phyloP scores from a whole-genome alignment of 2,797 vertebrate species.

The Cossypha niveicapilla region DNA sequence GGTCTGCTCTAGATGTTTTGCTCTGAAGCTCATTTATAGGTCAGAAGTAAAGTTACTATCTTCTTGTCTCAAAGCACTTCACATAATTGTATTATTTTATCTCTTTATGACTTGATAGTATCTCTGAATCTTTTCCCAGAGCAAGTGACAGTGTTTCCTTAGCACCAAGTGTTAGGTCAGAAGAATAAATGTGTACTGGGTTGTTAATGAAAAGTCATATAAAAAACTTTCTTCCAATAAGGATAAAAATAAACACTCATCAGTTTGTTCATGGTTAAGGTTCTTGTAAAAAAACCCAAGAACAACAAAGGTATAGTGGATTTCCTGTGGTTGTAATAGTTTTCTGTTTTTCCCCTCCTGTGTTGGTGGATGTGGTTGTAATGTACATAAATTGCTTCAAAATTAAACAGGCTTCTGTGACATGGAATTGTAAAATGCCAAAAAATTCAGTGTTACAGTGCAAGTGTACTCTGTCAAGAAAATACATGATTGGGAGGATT shows the following conservation, averaged over 20 bases:
- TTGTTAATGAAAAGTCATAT: neutral
- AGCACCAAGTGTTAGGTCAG: neutral
- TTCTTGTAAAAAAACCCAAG: neutral
- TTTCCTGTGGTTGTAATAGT: neutral
- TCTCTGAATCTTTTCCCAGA: neutral
- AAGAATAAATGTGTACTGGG: neutral
- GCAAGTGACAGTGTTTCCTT: neutral
- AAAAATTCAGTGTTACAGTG: neutral
- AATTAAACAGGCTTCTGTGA: neutral
- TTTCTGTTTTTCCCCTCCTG: neutral
- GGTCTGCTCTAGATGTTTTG: neutral
- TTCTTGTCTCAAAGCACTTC: neutral
- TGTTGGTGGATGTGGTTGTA: neutral
- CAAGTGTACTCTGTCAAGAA: neutral
- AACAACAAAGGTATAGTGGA: neutral
- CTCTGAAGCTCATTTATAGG: neutral
- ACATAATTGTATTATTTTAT: neutral
- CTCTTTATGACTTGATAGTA: neutral
- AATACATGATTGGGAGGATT: neutral
- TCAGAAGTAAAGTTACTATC: neutral
- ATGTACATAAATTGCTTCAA: neutral
- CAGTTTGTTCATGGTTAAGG: rapidly evolving
- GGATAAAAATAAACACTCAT: neutral
- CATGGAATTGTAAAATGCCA: neutral
- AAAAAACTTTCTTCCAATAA: neutral